A percentile compares a stretch with the other conserved stretches of the same genome.
Evolutionary conservation across 2,888 invertebrate genomes (phyloP).

Genomic region (Ormyrus thymus): DNA sequence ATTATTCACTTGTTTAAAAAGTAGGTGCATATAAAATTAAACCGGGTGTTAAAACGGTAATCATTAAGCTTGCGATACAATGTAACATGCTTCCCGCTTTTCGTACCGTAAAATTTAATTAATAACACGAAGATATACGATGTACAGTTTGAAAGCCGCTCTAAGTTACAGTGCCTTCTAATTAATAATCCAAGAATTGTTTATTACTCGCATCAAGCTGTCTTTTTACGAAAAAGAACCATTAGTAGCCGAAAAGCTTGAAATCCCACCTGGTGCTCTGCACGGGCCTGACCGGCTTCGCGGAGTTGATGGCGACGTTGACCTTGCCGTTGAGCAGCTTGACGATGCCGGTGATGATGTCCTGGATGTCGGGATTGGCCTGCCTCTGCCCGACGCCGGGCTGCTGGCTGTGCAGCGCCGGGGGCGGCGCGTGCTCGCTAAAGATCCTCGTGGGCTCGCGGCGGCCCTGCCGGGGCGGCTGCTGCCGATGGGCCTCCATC

Average conservation of each 20-base stretch:
- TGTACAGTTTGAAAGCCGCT: too few relatives aligned
- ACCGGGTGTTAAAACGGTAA: too few relatives aligned
- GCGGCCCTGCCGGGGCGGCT: slow-evolving; percentile 65
- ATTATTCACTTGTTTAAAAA: too few relatives aligned
- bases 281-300: slow-evolving; percentile 82
- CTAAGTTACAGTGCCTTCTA: too few relatives aligned
- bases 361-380: slow-evolving; percentile 88
- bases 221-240: neutral
- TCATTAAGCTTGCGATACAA: too few relatives aligned
- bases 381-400: slow-evolving; percentile 73
- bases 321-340: slow-evolving; percentile 92
- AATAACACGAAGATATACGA: too few relatives aligned
- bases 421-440: slow-evolving; percentile 68
- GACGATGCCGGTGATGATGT: slow-evolving; percentile 92
- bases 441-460: slow-evolving; percentile 70
- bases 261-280: slow-evolving; percentile 68
- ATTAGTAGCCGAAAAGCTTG: neutral
- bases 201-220: neutral
- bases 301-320: slow-evolving; percentile 87
- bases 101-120: too few relatives aligned
- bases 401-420: slow-evolving; percentile 59
- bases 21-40: too few relatives aligned
- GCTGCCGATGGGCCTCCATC: slow-evolving; percentile 61
- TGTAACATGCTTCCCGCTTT: too few relatives aligned
- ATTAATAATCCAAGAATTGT: neutral